Evolutionary conservation across 2,888 invertebrate species (phyloP).

Genomic region (Heliconius ethilla): DNA sequence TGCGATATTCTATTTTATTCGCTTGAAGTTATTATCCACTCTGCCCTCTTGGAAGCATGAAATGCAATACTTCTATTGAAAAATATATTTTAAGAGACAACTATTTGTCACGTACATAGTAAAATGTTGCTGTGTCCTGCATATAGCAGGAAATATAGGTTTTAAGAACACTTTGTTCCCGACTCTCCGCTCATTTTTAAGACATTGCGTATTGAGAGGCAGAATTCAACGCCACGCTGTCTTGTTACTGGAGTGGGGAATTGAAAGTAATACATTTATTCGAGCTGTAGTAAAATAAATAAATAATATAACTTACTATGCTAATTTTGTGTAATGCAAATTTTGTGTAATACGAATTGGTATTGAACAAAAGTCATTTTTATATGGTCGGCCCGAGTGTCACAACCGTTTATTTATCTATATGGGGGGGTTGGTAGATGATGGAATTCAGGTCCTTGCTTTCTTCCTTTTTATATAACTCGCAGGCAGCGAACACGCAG

Average conservation of each 20-base stretch:
- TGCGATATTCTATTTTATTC: slow-evolving; percentile 7
- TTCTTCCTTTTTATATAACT: too few relatives aligned
- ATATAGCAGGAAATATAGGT: neutral
- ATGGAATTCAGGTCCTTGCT: too few relatives aligned
- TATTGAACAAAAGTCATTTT: too few relatives aligned
- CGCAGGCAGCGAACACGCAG: too few relatives aligned
- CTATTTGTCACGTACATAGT: neutral
- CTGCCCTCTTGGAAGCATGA: slow-evolving; percentile 7
- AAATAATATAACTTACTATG: too few relatives aligned
- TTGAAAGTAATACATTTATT: neutral
- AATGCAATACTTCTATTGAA: slow-evolving; percentile 23
- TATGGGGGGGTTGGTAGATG: too few relatives aligned
- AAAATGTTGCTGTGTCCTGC: neutral
- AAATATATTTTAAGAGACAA: slow-evolving; percentile 7
- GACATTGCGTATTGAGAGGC: neutral
- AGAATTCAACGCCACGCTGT: neutral
- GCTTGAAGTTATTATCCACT: slow-evolving; percentile 8
- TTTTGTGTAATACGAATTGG: too few relatives aligned
- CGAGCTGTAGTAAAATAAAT: neutral
- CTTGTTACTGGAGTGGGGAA: neutral
- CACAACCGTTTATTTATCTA: too few relatives aligned
- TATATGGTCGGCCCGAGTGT: too few relatives aligned
- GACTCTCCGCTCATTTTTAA: too few relatives aligned
- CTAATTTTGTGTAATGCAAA: too few relatives aligned
- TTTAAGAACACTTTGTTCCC: neutral